Percentiles rank a stretch among this genome's conserved stretches.
Evolutionary conservation across 35 echinoderm and acorn worm species (phyloP).

Genomic region (Heliocidaris tuberculata): DNA sequence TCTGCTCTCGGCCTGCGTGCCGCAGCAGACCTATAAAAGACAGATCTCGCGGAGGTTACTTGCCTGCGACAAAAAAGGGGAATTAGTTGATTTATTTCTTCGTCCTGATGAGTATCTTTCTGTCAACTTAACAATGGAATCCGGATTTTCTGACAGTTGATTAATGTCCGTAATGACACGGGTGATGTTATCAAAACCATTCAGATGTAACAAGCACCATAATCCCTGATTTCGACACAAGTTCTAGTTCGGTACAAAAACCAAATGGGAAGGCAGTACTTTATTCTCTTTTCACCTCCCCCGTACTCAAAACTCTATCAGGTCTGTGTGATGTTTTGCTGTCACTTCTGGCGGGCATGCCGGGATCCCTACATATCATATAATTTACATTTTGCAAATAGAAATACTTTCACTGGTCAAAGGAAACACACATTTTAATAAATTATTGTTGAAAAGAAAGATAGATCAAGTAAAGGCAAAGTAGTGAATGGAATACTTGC

Average conservation of each 20-base stretch:
- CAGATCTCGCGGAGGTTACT: background rate
- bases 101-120: background rate
- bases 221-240: background rate
- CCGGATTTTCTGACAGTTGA: constrained; percentile 24
- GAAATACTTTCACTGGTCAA: background rate
- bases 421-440: background rate
- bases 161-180: constrained; percentile 37
- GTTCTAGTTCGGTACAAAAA: background rate
- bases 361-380: background rate
- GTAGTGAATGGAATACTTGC: no score
- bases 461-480: background rate
- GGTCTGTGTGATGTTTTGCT: background rate
- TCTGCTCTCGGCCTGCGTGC: background rate
- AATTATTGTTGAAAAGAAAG: background rate
- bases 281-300: background rate
- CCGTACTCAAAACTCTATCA: background rate
- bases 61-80: background rate
- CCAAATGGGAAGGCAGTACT: background rate
- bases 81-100: background rate
- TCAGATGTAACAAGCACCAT: constrained; percentile 14
- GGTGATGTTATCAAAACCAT: constrained; percentile 25
- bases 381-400: background rate
- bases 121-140: constrained; percentile 30
- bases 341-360: background rate
- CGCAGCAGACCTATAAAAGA: background rate